These are phyloP conservation scores for Tapirus terrestris DNA, from an alignment of 2,113 vertebrate genomes.

Conservation along the genomic window DNA sequence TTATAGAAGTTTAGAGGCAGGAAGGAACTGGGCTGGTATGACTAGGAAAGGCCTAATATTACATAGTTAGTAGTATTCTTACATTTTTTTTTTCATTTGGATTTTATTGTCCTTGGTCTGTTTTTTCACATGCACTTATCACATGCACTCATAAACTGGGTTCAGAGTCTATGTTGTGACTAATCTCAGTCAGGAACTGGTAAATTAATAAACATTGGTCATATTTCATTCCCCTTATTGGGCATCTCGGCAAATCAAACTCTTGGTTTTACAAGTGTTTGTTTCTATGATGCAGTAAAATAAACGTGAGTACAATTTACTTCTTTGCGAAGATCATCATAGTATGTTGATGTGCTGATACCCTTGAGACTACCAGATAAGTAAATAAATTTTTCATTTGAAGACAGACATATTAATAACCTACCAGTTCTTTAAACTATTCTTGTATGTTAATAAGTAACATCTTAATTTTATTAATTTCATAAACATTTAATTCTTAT, in stretches of 20 bases:
- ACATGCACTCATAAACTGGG: background rate
- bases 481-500: background rate
- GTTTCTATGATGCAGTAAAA: constrained; percentile 16
- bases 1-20: background rate
- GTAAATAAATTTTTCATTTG: background rate
- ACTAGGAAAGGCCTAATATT: constrained; percentile 12
- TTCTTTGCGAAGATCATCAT: background rate
- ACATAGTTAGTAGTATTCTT: constrained; percentile 35
- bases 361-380: background rate
- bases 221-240: constrained; percentile 9
- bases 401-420: background rate
- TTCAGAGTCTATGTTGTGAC: constrained; percentile 47
- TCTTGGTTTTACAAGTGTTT: constrained; percentile 51
- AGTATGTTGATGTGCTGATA: background rate
- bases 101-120: constrained; percentile 39
- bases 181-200: constrained; percentile 16
- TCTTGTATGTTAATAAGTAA: constrained; percentile 14
- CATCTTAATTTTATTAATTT: constrained; percentile 44
- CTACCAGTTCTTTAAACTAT: constrained; percentile 42
- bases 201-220: background rate
- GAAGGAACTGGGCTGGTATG: background rate
- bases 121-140: constrained; percentile 35
- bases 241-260: background rate
- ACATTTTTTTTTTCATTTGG: constrained; percentile 1
- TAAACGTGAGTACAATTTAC: background rate